Evolutionary conservation across 1,140 invertebrate species (phyloP), one percentile per base, ranked within the genome.

Genomic region (Drosophila persimilis): DNA sequence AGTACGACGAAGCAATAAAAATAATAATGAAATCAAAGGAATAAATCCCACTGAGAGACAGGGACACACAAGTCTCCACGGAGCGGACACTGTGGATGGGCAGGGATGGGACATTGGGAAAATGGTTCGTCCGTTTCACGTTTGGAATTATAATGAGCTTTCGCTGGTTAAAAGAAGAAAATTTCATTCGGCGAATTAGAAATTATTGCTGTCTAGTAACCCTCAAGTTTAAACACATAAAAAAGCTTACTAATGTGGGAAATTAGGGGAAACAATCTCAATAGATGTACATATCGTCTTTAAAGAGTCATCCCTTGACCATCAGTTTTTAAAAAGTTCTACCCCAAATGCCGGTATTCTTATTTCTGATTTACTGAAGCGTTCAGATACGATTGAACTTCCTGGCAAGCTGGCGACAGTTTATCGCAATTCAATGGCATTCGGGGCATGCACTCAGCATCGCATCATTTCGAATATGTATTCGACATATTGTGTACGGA

Each of bases 11-110:
- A 71, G 80, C 83, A 81, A 86, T 86, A 88, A 81, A 86, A 86
- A 88, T 56, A 78, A 85, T 85, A 86, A 86, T 75, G 83, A 81
- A 88, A 86, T 88, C 73, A 86, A 88, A 86, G 76, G 77, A 86
- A 84, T 80, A 62, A 72, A 77, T 75, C 74, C 46, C 63, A 71
- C 26, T 59, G 43, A 70, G 20, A 69, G 26, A 73, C 29, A 48
- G 6, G 50, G 39, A 52, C 41, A 31, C 22, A 59, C 61, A 39
- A 51, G 43, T 3, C 31, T 11, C 31, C 3, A 13, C 17, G 17
- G 44, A 31, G 60, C 54, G 80, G 55, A 48, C 55, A 57, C 35
- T 52, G 56, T 46, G 53, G 29, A 63, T 47, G 24, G 20, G 20
- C 1, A 20, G 66, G 56, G 50, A 54, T 50, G 44, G 73, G 60